Base-by-base conservation (phyloP, 2,797 vertebrate genomes). In the Strix occidentalis region DNA sequence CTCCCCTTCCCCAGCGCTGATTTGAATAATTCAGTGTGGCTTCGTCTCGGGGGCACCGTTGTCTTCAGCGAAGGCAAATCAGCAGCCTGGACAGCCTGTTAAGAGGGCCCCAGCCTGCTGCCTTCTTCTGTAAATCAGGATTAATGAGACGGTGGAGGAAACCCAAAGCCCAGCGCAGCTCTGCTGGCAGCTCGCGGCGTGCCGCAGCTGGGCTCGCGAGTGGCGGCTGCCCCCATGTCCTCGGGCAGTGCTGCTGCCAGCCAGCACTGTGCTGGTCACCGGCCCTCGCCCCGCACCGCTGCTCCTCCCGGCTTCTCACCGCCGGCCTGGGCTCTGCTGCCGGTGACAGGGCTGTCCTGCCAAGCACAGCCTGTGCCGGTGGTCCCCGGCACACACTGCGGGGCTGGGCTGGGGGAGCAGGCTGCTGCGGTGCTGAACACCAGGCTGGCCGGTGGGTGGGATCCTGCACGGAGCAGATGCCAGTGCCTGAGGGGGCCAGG, bases 41-140 rank as follows among this genome's bases (percentile, higher is more conserved):
- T 84, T 66, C n/a, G 76, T 97, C 97, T 97, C 96, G 53, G 70
- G 97, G 98, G 98, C 97, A 96, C 97, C 28, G 90, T 96, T 95
- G 97, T 96, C 97, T 97, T 98, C 98, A 90, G 98, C 91, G 76
- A 98, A 98, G 98, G 98, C 98, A 98, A 98, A 97, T 97, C 98
- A 98, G 98, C 97, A 98, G 97, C 98, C 98, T 94, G 98, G 96
- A 92, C 88, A 95, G 97, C 96, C 97, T 96, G 97, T 87, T 97
- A 93, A 95, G 97, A 96, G 96, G 88, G 95, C 81, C 95, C 98
- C 96, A 96, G 96, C 97, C 97, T 92, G 97, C 98, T 95, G 97
- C 96, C 97, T 96, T 79, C 69, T 93, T 96, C 97, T 92, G 97
- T 98, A 98, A 98, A 98, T 98, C 98, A 98, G 98, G 97, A 98